A percentile compares a stretch with the other conserved stretches of the same genome.
phyloP scores from a whole-genome alignment of 2,888 invertebrate genomes.

The Brachycybe producta region DNA sequence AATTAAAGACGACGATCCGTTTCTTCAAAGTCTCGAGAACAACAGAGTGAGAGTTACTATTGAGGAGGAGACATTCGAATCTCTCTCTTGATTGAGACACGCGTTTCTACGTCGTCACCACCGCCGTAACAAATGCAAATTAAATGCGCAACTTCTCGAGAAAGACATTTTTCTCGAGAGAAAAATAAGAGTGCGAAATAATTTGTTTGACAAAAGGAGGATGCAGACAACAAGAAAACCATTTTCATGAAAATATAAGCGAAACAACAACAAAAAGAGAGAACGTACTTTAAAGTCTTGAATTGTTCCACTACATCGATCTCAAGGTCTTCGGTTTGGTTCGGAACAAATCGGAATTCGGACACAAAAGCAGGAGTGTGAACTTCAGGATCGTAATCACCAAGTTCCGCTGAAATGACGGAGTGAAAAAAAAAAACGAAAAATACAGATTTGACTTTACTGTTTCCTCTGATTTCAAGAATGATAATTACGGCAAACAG shows the following conservation, averaged over 20 bases:
- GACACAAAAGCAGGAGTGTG: conserved; percentile 96
- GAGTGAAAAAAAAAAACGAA: no score
- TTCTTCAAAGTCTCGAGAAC: no score
- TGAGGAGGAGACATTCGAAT: no score
- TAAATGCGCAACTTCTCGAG: no score
- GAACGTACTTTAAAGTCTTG: conserved; percentile 53
- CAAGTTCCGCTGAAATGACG: conserved; percentile 83
- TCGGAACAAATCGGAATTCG: conserved; percentile 92
- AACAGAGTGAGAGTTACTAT: no score
- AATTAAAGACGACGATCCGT: no score
- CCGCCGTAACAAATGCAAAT: no score
- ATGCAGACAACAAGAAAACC: background rate
- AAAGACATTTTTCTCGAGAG: no score
- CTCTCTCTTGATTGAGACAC: no score
- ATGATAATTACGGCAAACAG: background rate
- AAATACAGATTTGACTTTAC: conserved; percentile 3
- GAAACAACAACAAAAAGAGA: background rate
- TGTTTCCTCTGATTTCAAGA: background rate
- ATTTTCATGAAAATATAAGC: background rate
- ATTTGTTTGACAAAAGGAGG: background rate
- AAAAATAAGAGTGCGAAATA: no score
- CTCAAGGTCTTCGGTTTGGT: conserved; percentile 94
- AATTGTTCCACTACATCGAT: conserved; percentile 83
- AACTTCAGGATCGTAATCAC: conserved; percentile 81
- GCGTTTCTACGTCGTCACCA: no score